Conservation (phyloP, 2,113 vertebrate genomes). For the Hymenochirus boettgeri region DNA sequence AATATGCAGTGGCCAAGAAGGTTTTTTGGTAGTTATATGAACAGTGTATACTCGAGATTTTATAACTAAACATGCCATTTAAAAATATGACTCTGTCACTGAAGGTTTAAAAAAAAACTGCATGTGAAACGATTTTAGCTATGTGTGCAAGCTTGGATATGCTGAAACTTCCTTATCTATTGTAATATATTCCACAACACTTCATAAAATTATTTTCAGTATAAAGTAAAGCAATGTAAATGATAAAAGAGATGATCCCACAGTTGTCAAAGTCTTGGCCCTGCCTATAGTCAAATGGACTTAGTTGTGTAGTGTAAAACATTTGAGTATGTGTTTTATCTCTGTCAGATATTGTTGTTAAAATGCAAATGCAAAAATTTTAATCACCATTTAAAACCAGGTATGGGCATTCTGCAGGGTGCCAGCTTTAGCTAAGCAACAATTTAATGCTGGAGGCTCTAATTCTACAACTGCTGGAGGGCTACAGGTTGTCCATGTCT, state of each 20-base stretch:
- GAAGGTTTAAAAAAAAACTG: constrained; percentile 56
- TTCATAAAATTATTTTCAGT: constrained; percentile 19
- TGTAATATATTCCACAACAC: constrained; percentile 22
- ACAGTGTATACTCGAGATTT: constrained; percentile 14
- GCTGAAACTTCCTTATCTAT: constrained; percentile 44
- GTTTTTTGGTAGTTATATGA: constrained; percentile 2
- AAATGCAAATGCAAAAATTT: constrained; percentile 55
- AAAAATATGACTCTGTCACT: constrained; percentile 50
- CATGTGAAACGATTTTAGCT: constrained; percentile 51
- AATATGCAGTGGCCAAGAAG: constrained; percentile 13
- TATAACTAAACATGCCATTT: constrained; percentile 30
- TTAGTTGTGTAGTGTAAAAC: constrained; percentile 45
- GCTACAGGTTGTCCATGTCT: too few species aligned
- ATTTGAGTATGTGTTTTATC: constrained; percentile 50
- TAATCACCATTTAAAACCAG: constrained; percentile 31
- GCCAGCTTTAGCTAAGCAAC: too few species aligned
- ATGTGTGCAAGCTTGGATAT: constrained; percentile 49
- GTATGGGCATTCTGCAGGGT: too few species aligned
- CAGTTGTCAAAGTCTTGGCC: constrained; percentile 3
- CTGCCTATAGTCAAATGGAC: constrained; percentile 23
- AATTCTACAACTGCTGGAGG: too few species aligned
- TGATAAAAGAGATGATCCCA: constrained; percentile 2
- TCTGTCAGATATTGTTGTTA: constrained; percentile 47
- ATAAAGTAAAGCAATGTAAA: constrained; percentile 7
- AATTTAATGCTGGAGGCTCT: too few species aligned